Conservation (phyloP, 2,888 invertebrate species). For the Pegoplata infirma region DNA sequence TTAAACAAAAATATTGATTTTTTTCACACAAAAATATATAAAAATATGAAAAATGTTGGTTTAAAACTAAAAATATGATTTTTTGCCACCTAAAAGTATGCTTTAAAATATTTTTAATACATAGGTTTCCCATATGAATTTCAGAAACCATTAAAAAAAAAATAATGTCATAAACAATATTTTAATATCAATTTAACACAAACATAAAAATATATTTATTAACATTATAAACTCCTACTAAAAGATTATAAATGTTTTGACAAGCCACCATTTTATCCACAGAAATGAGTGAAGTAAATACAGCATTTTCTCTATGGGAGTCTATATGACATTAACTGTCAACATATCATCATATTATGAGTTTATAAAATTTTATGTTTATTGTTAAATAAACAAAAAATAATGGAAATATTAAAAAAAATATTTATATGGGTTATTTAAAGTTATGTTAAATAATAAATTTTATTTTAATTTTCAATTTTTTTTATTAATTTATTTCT, state of each 20-base stretch:
- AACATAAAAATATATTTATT: neutral
- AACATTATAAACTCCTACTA: neutral
- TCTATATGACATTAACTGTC: constrained; percentile 19
- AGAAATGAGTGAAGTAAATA: no score
- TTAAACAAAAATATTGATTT: constrained; percentile 53
- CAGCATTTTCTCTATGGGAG: neutral
- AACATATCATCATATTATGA: constrained; percentile 25
- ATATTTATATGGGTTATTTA: constrained; percentile 3
- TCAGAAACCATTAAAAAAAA: neutral
- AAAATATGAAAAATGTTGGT: neutral
- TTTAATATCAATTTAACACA: constrained; percentile 41
- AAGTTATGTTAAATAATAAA: neutral
- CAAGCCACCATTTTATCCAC: neutral
- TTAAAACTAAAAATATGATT: constrained; percentile 10
- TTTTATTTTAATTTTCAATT: neutral
- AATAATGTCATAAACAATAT: constrained; percentile 41
- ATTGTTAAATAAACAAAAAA: constrained; percentile 27
- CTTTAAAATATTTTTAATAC: constrained; percentile 18
- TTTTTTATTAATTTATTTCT: constrained; percentile 12
- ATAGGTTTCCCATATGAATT: neutral
- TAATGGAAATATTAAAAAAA: no score
- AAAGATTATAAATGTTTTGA: constrained; percentile 25
- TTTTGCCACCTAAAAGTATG: constrained; percentile 7
- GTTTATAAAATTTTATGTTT: constrained; percentile 39
- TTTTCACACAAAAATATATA: neutral